Conservation (phyloP, 2,113 vertebrate genomes). For the Odocoileus virginianus region DNA sequence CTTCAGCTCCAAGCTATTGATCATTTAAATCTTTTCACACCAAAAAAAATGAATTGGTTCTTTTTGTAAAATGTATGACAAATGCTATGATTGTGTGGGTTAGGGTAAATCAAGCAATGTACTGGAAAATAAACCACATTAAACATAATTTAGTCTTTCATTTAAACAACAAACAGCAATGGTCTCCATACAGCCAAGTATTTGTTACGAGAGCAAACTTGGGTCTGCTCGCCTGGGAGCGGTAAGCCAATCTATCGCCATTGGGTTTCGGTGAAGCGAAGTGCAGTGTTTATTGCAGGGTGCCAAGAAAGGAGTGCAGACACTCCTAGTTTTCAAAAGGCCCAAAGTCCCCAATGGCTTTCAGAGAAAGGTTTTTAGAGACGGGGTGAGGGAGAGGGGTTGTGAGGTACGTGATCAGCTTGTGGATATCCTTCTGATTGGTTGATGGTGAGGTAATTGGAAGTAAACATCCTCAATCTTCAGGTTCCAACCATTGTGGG, state of each 20-base stretch:
- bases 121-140: constrained; percentile 12
- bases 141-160: not conserved
- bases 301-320: not conserved
- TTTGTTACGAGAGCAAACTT: not conserved
- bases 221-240: not conserved
- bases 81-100: not conserved
- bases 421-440: not conserved
- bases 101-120: not conserved
- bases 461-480: not conserved
- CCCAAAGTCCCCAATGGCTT: not conserved
- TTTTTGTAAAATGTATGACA: constrained; percentile 13
- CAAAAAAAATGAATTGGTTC: not conserved
- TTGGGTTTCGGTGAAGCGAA: not conserved
- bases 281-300: not conserved
- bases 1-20: not conserved
- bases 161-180: not conserved
- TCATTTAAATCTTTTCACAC: not conserved
- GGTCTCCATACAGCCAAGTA: not conserved
- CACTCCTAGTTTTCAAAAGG: not conserved
- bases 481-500: not conserved
- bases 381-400: not conserved
- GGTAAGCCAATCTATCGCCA: not conserved
- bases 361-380: not conserved
- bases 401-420: not conserved
- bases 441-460: not conserved